Percentiles rank a stretch among this genome's conserved stretches.
Evolutionary conservation across 2,797 vertebrate species (phyloP).

Genomic region (Scomberomorus guttatus): DNA sequence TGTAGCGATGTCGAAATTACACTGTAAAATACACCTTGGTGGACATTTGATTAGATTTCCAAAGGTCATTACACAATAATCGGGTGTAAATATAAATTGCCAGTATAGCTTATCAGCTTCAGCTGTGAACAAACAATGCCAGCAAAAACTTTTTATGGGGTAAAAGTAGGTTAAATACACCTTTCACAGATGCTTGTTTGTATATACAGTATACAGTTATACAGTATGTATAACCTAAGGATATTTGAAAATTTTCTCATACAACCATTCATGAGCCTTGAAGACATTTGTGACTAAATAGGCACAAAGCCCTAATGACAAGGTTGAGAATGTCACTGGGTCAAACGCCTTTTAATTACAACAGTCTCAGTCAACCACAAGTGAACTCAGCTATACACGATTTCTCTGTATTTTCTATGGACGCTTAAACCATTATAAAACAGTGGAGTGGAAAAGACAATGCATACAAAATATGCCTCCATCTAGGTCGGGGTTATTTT

Average conservation of each 20-base stretch:
- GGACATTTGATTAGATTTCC: conserved; percentile 8
- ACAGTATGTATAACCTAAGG: too few species aligned
- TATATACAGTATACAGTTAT: too few species aligned
- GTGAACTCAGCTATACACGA: not conserved
- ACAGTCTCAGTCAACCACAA: conserved; percentile 10
- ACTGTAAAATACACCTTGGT: too few species aligned
- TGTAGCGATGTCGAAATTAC: not conserved
- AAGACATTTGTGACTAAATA: not conserved
- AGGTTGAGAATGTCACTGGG: conserved; percentile 23
- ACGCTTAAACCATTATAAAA: not conserved
- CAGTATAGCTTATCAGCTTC: not conserved
- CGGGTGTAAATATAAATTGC: not conserved
- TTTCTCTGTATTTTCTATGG: not conserved
- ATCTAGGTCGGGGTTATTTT: not conserved
- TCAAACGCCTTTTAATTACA: conserved; percentile 15
- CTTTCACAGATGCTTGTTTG: not conserved
- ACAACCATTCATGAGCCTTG: not conserved
- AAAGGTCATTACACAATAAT: conserved; percentile 16
- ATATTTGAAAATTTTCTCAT: conserved; percentile 5
- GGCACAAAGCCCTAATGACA: not conserved
- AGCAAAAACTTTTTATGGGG: not conserved
- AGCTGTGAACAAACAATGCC: not conserved
- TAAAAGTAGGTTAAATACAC: not conserved
- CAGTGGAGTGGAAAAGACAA: not conserved
- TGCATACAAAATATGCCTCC: not conserved